These are phyloP conservation scores for Cottoperca gobio DNA, from an alignment of 2,797 vertebrate genomes.

Conservation along the genomic window DNA sequence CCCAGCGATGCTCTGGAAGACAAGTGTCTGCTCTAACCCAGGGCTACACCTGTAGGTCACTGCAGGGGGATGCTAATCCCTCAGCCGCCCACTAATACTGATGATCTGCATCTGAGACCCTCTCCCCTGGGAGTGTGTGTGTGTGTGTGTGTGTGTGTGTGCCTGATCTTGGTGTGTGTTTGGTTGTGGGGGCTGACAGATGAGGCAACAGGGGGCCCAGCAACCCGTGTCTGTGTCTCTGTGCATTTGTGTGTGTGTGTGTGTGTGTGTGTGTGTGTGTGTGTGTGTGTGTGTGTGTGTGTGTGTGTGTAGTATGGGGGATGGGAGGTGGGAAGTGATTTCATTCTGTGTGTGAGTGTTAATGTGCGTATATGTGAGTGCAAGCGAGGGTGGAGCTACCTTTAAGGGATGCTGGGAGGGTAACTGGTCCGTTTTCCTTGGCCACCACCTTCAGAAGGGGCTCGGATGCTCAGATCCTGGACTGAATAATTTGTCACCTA, in stretches of 20 bases:
- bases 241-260: slow-evolving; percentile 50
- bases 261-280: slow-evolving; percentile 13
- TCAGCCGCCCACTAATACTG: slow-evolving; percentile 83
- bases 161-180: slow-evolving; percentile 11
- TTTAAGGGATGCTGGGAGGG: slow-evolving; percentile 71
- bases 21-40: slow-evolving; percentile 86
- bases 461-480: slow-evolving; percentile 64
- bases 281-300: slow-evolving; percentile 43
- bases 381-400: slow-evolving; percentile 62
- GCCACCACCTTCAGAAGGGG: slow-evolving; percentile 54
- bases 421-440: slow-evolving; percentile 69
- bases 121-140: slow-evolving; percentile 73
- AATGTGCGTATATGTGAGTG: slow-evolving; percentile 32
- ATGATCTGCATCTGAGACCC: slow-evolving; percentile 89
- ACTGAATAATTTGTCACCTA: slow-evolving; percentile 84
- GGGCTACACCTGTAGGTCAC: slow-evolving; percentile 89
- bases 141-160: slow-evolving; percentile 34
- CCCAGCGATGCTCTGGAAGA: slow-evolving; percentile 73
- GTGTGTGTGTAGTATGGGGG: slow-evolving; percentile 34
- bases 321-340: slow-evolving; percentile 40
- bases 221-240: slow-evolving; percentile 75
- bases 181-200: slow-evolving; percentile 77
- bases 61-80: slow-evolving; percentile 85
- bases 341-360: slow-evolving; percentile 42
- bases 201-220: slow-evolving; percentile 82